phyloP scores from a whole-genome alignment of 1,140 invertebrate species.

The Metaphire vulgaris region DNA sequence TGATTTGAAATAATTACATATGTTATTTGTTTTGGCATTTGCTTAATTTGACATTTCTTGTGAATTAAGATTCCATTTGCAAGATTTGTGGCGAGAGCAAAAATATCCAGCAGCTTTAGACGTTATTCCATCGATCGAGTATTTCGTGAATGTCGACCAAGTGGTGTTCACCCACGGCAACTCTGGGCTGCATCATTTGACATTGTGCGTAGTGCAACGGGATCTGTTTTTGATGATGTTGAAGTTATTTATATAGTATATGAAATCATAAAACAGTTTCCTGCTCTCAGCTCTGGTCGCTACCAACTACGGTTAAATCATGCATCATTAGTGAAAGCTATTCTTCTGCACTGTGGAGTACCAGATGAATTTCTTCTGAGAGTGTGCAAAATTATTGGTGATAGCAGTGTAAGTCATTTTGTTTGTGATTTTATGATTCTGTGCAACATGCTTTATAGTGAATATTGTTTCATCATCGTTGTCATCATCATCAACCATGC shows the following conservation, averaged over 20 bases:
- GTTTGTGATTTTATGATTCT: not conserved
- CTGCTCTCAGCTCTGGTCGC: constrained; percentile 60
- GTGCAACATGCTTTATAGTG: too few relatives aligned
- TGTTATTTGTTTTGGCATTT: too few relatives aligned
- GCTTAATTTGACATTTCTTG: too few relatives aligned
- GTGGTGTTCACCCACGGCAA: constrained; percentile 79
- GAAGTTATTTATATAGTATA: constrained; percentile 70
- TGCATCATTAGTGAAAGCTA: constrained; percentile 66
- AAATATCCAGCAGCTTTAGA: constrained; percentile 66
- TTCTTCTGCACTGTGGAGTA: constrained; percentile 74
- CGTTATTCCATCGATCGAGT: constrained; percentile 81
- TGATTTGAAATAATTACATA: too few relatives aligned
- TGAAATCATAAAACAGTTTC: constrained; percentile 69
- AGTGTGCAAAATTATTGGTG: constrained; percentile 61
- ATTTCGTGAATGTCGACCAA: constrained; percentile 72
- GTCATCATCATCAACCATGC: too few relatives aligned
- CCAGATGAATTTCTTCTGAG: constrained; percentile 64
- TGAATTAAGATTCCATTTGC: constrained; percentile 63
- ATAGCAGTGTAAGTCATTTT: constrained; percentile 55
- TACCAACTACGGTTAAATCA: constrained; percentile 78
- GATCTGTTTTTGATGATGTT: constrained; percentile 69
- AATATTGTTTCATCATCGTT: too few relatives aligned
- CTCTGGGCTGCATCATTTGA: constrained; percentile 87
- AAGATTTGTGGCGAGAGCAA: constrained; percentile 70
- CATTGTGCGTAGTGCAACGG: constrained; percentile 64